Evolutionary conservation across 2,113 vertebrate genomes (phyloP).

Genomic region (Seriola aureovittata): DNA sequence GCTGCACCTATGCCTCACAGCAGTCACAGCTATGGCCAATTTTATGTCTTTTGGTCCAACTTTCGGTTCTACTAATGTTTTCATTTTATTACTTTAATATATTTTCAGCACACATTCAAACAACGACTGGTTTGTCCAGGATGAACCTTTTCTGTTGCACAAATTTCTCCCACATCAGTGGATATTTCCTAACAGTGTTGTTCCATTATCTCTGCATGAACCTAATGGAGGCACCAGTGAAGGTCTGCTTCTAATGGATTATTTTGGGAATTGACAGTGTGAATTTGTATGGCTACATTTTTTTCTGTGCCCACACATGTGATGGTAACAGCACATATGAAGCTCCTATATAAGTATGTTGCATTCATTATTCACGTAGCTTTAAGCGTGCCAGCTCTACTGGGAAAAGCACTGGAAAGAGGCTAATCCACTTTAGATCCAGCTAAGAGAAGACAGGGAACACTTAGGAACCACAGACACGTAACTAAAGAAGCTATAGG

Average conservation of each 20-base stretch:
- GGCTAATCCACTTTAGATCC: constrained; percentile 30
- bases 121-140: not conserved
- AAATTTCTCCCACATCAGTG: not conserved
- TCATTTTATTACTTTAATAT: not conserved
- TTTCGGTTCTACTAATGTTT: not conserved
- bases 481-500: constrained; percentile 12
- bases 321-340: constrained; percentile 14
- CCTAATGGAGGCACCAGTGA: not conserved
- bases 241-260: constrained; percentile 6
- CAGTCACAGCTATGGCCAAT: accelerated
- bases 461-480: constrained; percentile 23
- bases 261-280: constrained; percentile 21
- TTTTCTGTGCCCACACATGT: not conserved
- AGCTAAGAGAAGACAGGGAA: constrained; percentile 18
- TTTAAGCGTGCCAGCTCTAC: constrained; percentile 41
- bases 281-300: constrained; percentile 26
- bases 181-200: not conserved
- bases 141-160: not conserved
- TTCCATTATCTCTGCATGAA: constrained; percentile 23
- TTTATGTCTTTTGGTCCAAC: not conserved
- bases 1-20: not conserved
- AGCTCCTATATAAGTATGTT: constrained; percentile 40
- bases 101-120: not conserved
- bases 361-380: constrained; percentile 72
- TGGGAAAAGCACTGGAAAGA: constrained; percentile 52